These are phyloP conservation scores for Sebastolobus altivelis DNA, from an alignment of 2,797 vertebrate species.

Conservation along the genomic window DNA sequence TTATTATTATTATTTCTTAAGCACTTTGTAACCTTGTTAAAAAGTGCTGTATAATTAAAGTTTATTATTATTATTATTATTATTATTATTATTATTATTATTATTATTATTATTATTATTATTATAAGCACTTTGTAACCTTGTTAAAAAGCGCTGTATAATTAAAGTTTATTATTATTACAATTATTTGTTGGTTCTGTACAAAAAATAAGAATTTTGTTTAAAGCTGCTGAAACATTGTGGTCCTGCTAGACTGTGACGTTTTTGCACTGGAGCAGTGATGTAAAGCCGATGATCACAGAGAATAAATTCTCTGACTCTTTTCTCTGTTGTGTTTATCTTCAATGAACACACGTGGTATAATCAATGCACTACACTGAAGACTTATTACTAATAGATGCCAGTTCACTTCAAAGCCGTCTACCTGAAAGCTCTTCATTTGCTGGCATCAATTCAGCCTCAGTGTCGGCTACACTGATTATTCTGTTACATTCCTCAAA, in stretches of 20 bases:
- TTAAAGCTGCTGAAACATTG: not conserved
- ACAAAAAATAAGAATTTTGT: not conserved
- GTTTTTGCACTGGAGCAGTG: too few relatives aligned
- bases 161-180: too few relatives aligned
- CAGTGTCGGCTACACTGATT: not conserved
- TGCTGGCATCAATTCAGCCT: conserved; percentile 36
- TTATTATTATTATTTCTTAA: not conserved
- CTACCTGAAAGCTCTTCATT: conserved; percentile 52
- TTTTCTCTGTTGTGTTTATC: conserved; percentile 7
- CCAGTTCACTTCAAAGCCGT: conserved; percentile 27
- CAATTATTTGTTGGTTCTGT: not conserved
- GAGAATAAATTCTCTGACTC: conserved; percentile 9
- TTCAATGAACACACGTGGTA: conserved; percentile 15
- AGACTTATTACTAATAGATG: conserved; percentile 58
- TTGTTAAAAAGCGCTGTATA: too few relatives aligned
- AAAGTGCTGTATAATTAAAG: too few relatives aligned
- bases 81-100: too few relatives aligned
- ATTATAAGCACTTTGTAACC: too few relatives aligned
- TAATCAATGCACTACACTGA: conserved; percentile 8
- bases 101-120: not conserved
- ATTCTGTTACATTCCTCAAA: not conserved
- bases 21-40: too few relatives aligned
- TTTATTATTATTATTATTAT: too few relatives aligned
- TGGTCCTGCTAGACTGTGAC: not conserved
- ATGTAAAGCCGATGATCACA: conserved; percentile 8